Conservation (phyloP, 2,888 invertebrate genomes). For the Hypolimnas misippus region DNA sequence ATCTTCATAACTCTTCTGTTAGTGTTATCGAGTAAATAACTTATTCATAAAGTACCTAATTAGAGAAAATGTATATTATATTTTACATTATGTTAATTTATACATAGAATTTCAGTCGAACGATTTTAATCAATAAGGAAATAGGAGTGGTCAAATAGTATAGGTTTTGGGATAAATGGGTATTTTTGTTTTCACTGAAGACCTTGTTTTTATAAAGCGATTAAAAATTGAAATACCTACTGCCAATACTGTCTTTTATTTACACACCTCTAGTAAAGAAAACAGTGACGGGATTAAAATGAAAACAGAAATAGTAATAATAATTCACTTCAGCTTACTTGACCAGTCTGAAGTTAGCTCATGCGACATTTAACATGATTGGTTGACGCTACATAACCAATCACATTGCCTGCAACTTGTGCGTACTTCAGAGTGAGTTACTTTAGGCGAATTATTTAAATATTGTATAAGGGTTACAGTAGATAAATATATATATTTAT, state of each 20-base stretch:
- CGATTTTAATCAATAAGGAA: background rate
- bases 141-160: conserved; percentile 1
- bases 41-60: conserved; percentile 2
- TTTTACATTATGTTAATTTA: conserved; percentile 1
- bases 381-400: no score
- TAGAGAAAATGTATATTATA: conserved; percentile 5
- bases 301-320: no score
- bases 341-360: no score
- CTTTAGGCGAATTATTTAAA: no score
- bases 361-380: no score
- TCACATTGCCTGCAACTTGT: no score
- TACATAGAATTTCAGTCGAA: conserved; percentile 5
- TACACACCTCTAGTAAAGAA: conserved; percentile 5
- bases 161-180: conserved; percentile 30
- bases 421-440: no score
- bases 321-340: no score
- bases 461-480: no score
- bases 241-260: conserved; percentile 58
- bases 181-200: conserved; percentile 59
- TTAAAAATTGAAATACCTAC: conserved; percentile 59
- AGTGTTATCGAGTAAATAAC: background rate
- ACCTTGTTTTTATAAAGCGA: conserved; percentile 68
- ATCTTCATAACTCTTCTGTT: background rate
- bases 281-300: no score
- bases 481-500: no score